phyloP scores from a whole-genome alignment of 2,113 vertebrate genomes.

The Nycticryphes semicollaris region DNA sequence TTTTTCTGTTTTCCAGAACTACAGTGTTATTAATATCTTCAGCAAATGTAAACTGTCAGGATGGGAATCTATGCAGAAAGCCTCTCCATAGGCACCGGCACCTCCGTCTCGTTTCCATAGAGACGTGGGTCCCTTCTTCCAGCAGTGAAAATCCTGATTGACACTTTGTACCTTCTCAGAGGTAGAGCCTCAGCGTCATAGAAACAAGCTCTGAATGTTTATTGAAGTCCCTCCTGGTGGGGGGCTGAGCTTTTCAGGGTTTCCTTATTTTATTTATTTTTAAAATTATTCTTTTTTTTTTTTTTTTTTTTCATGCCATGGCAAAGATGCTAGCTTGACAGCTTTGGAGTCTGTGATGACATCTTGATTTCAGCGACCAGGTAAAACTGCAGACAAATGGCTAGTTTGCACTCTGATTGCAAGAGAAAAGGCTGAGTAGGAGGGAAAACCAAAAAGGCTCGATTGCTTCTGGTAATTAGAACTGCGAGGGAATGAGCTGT shows the following conservation, averaged over 20 bases:
- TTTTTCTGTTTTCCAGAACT: neutral
- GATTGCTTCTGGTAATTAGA: neutral
- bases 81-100: conserved; percentile 9
- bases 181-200: conserved; percentile 29
- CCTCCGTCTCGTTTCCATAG: conserved; percentile 67
- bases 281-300: neutral
- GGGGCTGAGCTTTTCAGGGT: neutral
- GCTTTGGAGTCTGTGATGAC: neutral
- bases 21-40: neutral
- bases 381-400: neutral
- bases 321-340: neutral
- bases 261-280: neutral
- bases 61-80: neutral
- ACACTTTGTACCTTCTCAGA: neutral
- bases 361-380: neutral
- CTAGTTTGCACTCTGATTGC: neutral
- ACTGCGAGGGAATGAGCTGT: neutral
- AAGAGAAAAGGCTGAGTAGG: neutral
- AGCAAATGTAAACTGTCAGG: neutral
- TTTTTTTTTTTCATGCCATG: neutral
- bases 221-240: neutral
- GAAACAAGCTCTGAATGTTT: conserved; percentile 24
- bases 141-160: conserved; percentile 44
- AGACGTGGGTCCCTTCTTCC: conserved; percentile 32
- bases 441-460: neutral